Evolutionary conservation across 2,888 invertebrate genomes (phyloP), one percentile per base, ranked within the genome.

Genomic region (Sinelater perroti): DNA sequence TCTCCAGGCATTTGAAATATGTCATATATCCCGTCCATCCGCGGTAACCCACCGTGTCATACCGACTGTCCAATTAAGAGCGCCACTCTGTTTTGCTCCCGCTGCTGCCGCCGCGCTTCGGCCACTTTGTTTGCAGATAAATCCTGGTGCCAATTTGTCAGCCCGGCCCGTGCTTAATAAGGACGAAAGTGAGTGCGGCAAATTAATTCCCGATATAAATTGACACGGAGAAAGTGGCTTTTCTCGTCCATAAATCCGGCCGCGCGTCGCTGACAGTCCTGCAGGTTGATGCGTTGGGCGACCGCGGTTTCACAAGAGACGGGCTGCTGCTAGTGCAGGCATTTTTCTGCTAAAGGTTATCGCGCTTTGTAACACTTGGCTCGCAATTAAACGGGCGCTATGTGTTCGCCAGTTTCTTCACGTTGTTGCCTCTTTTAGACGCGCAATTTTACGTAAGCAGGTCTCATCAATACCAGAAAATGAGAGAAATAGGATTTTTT

Each of bases 31-130:
- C 70, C 67, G 70, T 67, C 67, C 63, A 69, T 71, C 69, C 65
- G 69, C 68, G 68, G 71, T 73, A 71, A 73, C 71, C 72, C 67
- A 68, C 69, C 66, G 73, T 73, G 71, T 73, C 70, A 72, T 73
- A 73, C 71, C 68, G 64, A 65, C 69, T 65, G 69, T 65, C 71
- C 72, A 72, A 72, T 73, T 73, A 72, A 72, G 67, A 64, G 67
- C 64, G 64, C 67, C 69, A 67, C 70, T 70, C 66, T 65, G 64
- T 60, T 59, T 60, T 64, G 68, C 67, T 68, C 59, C 70, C 68
- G 63, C 68, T 69, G 68, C 3, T 11, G 8, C 18, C 18, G 68
- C 65, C 62, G 24, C 10, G 8, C 28, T 3, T 3, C 28, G 28
- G 5, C 18, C 7, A 54, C 54, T 61, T 55, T 51, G 58, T 30